Conservation (phyloP, 2,888 invertebrate genomes). For the Microplitis deprimator region DNA sequence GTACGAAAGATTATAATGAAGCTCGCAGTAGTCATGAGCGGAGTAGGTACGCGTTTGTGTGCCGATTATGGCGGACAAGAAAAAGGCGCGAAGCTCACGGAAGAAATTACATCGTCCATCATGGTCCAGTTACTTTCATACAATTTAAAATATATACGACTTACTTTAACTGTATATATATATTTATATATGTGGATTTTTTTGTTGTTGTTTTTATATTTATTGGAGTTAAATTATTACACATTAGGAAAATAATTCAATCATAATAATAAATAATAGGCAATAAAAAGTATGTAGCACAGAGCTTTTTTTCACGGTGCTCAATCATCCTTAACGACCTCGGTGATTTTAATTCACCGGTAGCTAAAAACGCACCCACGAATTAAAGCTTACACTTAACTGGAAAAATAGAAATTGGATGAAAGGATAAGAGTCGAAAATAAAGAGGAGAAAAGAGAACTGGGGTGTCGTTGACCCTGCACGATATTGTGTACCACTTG, state of each 20-base stretch:
- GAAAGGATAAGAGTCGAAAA: conserved; percentile 41
- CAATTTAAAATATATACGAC: conserved; percentile 40
- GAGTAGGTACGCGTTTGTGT: conserved; percentile 28
- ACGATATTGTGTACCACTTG: conserved; percentile 69
- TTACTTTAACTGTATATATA: conserved; percentile 37
- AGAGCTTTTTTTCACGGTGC: conserved; percentile 11
- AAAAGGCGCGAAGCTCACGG: conserved; percentile 42
- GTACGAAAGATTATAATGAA: conserved; percentile 44
- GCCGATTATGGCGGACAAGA: conserved; percentile 9
- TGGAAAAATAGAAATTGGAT: conserved; percentile 38
- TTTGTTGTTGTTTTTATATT: conserved; percentile 10
- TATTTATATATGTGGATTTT: conserved; percentile 25
- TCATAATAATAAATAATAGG: not conserved
- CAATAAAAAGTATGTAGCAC: conserved; percentile 38
- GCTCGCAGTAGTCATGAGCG: conserved; percentile 33
- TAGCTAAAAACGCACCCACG: not conserved
- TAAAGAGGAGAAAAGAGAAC: conserved; percentile 48
- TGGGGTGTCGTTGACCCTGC: conserved; percentile 69
- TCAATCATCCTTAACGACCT: conserved; percentile 42
- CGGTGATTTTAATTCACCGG: not conserved
- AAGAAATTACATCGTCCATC: conserved; percentile 66
- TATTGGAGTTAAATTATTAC: not conserved
- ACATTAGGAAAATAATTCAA: not conserved
- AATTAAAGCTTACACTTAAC: conserved; percentile 3
- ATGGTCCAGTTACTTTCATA: conserved; percentile 67